phyloP scores from a whole-genome alignment of 2,113 vertebrate genomes.

The Ameiurus melas region DNA sequence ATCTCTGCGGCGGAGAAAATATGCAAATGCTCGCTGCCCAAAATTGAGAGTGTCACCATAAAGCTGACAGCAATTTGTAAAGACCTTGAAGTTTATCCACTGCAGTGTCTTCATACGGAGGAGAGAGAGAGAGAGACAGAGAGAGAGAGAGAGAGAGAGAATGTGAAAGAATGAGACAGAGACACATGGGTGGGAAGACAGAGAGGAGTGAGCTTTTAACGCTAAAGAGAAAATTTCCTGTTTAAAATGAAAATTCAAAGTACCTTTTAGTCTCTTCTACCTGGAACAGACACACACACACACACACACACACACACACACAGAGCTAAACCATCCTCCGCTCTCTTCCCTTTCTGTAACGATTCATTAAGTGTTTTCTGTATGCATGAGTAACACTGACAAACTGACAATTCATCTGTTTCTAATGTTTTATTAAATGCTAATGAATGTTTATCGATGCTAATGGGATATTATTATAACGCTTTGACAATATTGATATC shows the following conservation, averaged over 20 bases:
- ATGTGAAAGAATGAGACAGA: slow-evolving; percentile 18
- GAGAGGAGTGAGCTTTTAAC: neutral
- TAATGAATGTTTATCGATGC: slow-evolving; percentile 19
- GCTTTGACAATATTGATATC: neutral
- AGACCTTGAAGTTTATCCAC: slow-evolving; percentile 68
- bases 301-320: neutral
- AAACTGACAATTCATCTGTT: slow-evolving; percentile 6
- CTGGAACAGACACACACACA: neutral
- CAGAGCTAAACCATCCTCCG: neutral
- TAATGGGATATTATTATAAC: slow-evolving; percentile 3
- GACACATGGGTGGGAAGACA: slow-evolving; percentile 14
- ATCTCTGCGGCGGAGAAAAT: slow-evolving; percentile 62
- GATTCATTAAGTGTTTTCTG: slow-evolving; percentile 2
- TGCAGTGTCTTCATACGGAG: slow-evolving; percentile 68
- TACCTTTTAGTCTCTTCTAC: neutral
- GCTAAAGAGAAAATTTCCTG: neutral
- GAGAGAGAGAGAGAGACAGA: slow-evolving; percentile 43
- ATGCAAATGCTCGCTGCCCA: slow-evolving; percentile 69
- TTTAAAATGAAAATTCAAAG: neutral
- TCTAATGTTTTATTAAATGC: slow-evolving; percentile 17
- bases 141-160: slow-evolving; percentile 29
- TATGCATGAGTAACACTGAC: neutral
- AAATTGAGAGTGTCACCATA: slow-evolving; percentile 71
- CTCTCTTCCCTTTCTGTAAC: neutral
- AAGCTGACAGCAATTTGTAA: slow-evolving; percentile 73